Evolutionary conservation across 2,888 invertebrate genomes (phyloP), one percentile per base, ranked within the genome.

Genomic region (Podabrus alpinus): DNA sequence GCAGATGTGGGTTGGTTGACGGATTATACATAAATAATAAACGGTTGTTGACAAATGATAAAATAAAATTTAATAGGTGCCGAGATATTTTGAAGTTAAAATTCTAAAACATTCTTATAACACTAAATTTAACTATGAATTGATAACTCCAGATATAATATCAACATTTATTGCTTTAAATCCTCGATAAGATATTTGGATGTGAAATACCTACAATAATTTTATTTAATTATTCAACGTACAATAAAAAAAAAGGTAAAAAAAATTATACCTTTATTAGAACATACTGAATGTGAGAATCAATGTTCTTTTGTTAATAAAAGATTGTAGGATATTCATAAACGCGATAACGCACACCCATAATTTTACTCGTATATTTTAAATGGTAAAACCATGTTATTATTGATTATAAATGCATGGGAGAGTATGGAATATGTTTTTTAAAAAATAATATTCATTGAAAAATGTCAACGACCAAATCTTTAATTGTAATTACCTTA

Each of bases 1-100:
- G 74, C 74, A 75, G 74, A 75, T 75, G 74, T 68, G 16, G 29
- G 73, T 66, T 66, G 60, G 66, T 15, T 21, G 68, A 68, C 68
- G 68, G 60, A 69, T 73, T 64, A 29, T 67, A n/a, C 3, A 9
- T 21, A 17, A n/a, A n/a, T n/a, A n/a, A n/a, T n/a, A n/a, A 9
- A 19, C n/a, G 13, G 9, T 2, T 64, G 21, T 73, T 73, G 73
- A 73, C 60, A 73, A 73, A 73, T 69, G 73, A 69, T 69, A 69
- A 24, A 62, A 68, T 19, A 62, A 62, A 62, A n/a, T 62, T 62
- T n/a, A n/a, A 45, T 29, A 13, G 13, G 11, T 45, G 29, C 29
- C 29, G n/a, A n/a, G 5, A 45, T 45, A n/a, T 1, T 45, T 29
- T 13, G 5, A 45, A n/a, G 29, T n/a, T 45, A n/a, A 45, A 45